Conservation (phyloP, 2,888 invertebrate species). For the Petrophora chlorosata region DNA sequence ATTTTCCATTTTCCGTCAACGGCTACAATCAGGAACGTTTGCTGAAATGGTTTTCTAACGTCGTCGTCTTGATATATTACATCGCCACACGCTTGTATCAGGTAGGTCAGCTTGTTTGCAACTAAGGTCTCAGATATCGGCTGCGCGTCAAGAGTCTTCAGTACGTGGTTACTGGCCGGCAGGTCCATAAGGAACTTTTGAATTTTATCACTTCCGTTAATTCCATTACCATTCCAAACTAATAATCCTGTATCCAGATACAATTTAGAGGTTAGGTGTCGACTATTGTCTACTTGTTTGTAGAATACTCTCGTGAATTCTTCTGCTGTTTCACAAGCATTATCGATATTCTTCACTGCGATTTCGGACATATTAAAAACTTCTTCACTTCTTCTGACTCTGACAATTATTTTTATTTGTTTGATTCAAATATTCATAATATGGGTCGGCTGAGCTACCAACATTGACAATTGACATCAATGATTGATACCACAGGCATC, state of each 20-base stretch:
- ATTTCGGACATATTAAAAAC: constrained; percentile 82
- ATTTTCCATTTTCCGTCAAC: constrained; percentile 97
- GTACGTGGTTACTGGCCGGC: constrained; percentile 90
- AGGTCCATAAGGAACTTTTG: constrained; percentile 93
- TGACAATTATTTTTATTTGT: too few species aligned
- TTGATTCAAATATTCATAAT: too few species aligned
- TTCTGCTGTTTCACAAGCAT: constrained; percentile 93
- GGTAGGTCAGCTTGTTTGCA: constrained; percentile 90
- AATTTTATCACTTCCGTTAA: constrained; percentile 91
- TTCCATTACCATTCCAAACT: constrained; percentile 96
- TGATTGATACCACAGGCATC: too few species aligned
- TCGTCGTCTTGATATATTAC: constrained; percentile 87
- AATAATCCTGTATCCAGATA: constrained; percentile 93
- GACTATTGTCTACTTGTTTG: constrained; percentile 92
- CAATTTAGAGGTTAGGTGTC: constrained; percentile 91
- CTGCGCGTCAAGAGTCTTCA: constrained; percentile 94
- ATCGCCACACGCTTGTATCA: constrained; percentile 92
- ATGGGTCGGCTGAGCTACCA: too few species aligned
- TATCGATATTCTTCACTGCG: constrained; percentile 87
- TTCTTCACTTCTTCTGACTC: too few species aligned
- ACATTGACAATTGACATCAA: too few species aligned
- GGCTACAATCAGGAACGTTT: constrained; percentile 94
- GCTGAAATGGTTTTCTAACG: constrained; percentile 88
- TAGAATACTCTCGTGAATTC: constrained; percentile 96
- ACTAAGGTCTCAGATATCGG: constrained; percentile 91